Evolutionary conservation across 2,888 invertebrate genomes (phyloP).

Genomic region (Ichneumon xanthorius): DNA sequence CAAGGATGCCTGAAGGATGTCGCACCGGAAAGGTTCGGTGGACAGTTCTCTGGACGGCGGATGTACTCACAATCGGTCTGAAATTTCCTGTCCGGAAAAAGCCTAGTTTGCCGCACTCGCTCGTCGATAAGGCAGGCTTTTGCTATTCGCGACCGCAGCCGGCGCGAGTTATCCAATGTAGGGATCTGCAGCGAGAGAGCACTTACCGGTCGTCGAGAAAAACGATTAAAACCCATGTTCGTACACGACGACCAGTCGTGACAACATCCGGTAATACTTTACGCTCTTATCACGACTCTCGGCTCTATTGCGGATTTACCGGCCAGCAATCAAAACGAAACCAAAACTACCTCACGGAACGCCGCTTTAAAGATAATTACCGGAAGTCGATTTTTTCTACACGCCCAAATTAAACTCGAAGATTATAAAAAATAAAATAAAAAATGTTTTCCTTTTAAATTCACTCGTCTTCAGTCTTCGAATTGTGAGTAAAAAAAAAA

Average conservation of each 20-base stretch:
- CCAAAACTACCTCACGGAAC: background rate
- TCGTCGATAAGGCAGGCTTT: conserved; percentile 61
- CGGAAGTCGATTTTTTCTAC: background rate
- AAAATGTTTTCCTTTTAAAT: background rate
- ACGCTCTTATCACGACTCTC: background rate
- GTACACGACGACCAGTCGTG: conserved; percentile 23
- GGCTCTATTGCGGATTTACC: conserved; percentile 6
- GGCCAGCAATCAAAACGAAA: conserved; percentile 2
- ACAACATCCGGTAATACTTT: conserved; percentile 36
- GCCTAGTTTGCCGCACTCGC: background rate
- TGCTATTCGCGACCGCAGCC: background rate
- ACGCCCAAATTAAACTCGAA: background rate
- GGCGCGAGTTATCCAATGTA: conserved; percentile 40
- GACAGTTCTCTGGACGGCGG: background rate
- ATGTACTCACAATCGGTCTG: conserved; percentile 23
- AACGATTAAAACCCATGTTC: background rate
- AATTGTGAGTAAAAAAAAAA: no score
- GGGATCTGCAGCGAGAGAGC: conserved; percentile 16
- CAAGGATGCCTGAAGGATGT: background rate
- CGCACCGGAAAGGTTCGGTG: background rate
- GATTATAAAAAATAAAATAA: background rate
- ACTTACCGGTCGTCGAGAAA: conserved; percentile 53
- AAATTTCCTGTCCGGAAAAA: conserved; percentile 1
- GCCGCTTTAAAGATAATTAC: background rate
- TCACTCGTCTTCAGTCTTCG: no score